Base-by-base conservation (phyloP, 2,797 vertebrate genomes). In the Podarcis lilfordi region DNA sequence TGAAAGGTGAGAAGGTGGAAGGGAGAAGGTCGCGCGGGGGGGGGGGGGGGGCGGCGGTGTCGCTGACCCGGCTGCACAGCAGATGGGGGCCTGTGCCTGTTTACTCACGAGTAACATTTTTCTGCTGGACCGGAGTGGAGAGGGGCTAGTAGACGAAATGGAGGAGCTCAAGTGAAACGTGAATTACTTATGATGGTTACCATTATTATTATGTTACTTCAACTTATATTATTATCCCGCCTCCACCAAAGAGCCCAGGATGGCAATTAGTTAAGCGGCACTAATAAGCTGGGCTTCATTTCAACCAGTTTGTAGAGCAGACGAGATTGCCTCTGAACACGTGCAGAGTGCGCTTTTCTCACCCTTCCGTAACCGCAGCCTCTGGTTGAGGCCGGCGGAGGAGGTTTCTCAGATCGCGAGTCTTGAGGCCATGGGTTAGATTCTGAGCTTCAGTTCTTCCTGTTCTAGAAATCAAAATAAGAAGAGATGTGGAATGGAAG, bases 311-410 rank as follows among this genome's bases (percentile, higher is more conserved):
- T 2, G 8, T 77, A 21, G 35, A 55, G 4, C 25, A n/a, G 13
- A 23, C 3, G 21, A 17, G 21, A 45, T 11, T 25, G 23, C 9
- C 23, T 74, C 68, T 35, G 35, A 35, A 21, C 2, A 80, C n/a
- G 35, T 80, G 25, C 11, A 84, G 29, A 55, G 64, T 1, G 8
- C 82, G 8, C 1, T 13, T 50, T 17, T 27, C 35, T 40, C 32
- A 10, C 37, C 37, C 1, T 9, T 76, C 59, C 4, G 11, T n/a
- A 72, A 1, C 13, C 13, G 6, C 1, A n/a, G 19, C 1, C 11
- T 50, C 45, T 69, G 3, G 1, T 5, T 11, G 0, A 0, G 55
- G 10, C 11, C 50, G 50, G 50, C 3, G 50, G 0, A 11, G 32
- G 8, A 7, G 3, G 8, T 5, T 8, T 37, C 68, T 10, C 45